phyloP scores from a whole-genome alignment of 1,140 invertebrate genomes.

The Drosophila nannoptera region DNA sequence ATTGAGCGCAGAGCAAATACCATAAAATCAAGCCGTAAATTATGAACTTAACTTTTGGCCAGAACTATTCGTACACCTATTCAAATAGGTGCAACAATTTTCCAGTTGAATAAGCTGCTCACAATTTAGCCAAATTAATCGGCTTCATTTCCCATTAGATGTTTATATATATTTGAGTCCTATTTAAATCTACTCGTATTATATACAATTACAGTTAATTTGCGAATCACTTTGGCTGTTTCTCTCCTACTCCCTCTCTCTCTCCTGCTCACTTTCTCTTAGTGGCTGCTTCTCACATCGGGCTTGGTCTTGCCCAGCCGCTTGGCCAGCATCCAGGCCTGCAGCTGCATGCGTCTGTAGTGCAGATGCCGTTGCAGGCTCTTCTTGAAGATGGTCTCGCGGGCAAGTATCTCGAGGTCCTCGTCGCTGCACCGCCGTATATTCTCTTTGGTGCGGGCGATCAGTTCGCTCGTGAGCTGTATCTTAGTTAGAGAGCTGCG shows the following conservation, averaged over 20 bases:
- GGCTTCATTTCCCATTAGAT: not conserved
- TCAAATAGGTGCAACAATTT: not conserved
- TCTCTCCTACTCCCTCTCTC: not conserved
- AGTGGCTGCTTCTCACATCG: not conserved
- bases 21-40: not conserved
- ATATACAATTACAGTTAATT: constrained; percentile 2
- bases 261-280: not conserved
- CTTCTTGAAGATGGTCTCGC: constrained; percentile 63
- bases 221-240: constrained; percentile 42
- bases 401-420: constrained; percentile 61
- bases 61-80: not conserved
- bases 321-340: constrained; percentile 40
- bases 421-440: constrained; percentile 53
- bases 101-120: not conserved
- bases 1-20: not conserved
- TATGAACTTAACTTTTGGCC: not conserved
- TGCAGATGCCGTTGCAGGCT: constrained; percentile 54
- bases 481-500: constrained; percentile 57
- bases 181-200: not conserved
- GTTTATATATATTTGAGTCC: not conserved
- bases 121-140: not conserved
- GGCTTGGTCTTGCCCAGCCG: constrained; percentile 33
- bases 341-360: constrained; percentile 53
- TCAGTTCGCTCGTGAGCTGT: constrained; percentile 59
- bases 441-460: constrained; percentile 57